Base-by-base conservation (phyloP, 2,888 invertebrate species). In the Listrodromus nycthemerus region DNA sequence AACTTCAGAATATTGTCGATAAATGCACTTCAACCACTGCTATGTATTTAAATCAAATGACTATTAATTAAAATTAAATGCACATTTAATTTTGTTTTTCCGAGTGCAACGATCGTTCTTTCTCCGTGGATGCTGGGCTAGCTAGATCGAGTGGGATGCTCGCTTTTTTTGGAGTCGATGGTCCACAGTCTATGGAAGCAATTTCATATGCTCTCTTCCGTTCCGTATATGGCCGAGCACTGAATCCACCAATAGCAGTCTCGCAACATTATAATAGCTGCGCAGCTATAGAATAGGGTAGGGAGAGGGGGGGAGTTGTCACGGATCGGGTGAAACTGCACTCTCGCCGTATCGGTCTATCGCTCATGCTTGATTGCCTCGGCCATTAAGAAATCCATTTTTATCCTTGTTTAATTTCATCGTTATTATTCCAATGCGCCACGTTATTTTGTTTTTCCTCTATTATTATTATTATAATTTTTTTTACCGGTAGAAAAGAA, bases 281-380 rank as follows among this genome's bases (percentile, higher is more conserved):
- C 41, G 41, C 41, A 16, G 41, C 16, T 2, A 45, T 45, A 45
- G 41, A 45, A 3, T 13, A 16, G 16, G 8, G 2, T 8, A 10
- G 37, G 33, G 33, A 5, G 33, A 10, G 37, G 37, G 10, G 8
- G 10, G 37, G 10, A 2, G 37, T 13, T 13, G 13, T 45, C 41
- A 45, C 41, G 41, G 41, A 45, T 16, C 41, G 41, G 41, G 41
- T 45, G 48, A 19, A 76, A 76, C 55, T 58, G 71, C 76, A 76
- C 61, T 75, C 77, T 66, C 33, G 63, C 63, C 41, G 45, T 55
- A 76, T 82, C 82, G 77, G 65, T 76, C 13, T 45, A 69, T 55
- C 63, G 52, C 48, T 48, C 45, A 75, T 45, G 58, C 45, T 48
- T n/a, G 79, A 79, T 83, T 71, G 70, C 65, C 30, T 30, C 37